A percentile compares a stretch with the other conserved stretches of the same genome.
Evolutionary conservation across 2,888 invertebrate genomes (phyloP).

Genomic region (Zootermopsis nevadensis): DNA sequence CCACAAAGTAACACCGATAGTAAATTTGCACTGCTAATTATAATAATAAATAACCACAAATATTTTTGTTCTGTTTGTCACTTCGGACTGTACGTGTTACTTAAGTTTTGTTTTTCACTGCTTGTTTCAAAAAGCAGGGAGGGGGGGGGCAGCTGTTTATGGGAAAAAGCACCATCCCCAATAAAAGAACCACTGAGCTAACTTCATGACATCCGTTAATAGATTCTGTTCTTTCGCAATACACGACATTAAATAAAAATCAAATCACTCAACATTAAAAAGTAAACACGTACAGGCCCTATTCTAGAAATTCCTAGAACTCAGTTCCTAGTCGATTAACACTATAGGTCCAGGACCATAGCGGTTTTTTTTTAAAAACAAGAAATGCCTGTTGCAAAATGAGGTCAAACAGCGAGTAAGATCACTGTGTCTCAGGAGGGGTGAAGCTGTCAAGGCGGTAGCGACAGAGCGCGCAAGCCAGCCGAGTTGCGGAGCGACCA

Average conservation of each 20-base stretch:
- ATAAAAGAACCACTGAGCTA: not conserved
- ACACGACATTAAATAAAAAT: too few species aligned
- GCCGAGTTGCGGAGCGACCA: not conserved
- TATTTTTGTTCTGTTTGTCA: not conserved
- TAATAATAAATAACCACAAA: not conserved
- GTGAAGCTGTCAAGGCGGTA: not conserved
- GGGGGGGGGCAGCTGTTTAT: not conserved
- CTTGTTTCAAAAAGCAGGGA: not conserved
- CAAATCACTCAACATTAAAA: too few species aligned
- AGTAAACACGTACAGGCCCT: too few species aligned
- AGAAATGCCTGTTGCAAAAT: not conserved
- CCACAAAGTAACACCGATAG: not conserved
- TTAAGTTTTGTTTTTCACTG: not conserved
- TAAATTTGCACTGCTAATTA: not conserved
- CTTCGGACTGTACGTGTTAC: not conserved
- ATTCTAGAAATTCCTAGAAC: too few species aligned
- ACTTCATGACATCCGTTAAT: not conserved
- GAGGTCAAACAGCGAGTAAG: not conserved
- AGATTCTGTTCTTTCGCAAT: too few species aligned
- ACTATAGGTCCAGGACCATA: too few species aligned
- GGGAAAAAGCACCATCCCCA: constrained; percentile 4
- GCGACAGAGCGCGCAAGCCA: not conserved
- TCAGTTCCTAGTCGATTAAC: too few species aligned
- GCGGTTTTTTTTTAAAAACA: too few species aligned
- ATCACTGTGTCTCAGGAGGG: not conserved